Conservation (phyloP, 2,888 invertebrate species). For the Chymomyza fuscimana region DNA sequence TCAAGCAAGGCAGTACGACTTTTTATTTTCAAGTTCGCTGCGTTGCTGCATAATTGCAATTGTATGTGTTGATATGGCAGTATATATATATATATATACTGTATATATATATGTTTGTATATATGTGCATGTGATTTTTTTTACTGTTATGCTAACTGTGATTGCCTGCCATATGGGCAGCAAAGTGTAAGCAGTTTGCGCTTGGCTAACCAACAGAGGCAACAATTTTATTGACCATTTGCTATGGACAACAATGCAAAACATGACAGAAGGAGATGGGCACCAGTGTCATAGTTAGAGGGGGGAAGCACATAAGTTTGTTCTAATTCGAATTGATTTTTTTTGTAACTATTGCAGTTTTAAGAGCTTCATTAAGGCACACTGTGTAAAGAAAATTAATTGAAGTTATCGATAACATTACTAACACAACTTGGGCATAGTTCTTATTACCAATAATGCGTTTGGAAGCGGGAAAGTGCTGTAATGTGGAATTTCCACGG, state of each 20-base stretch:
- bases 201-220: conserved; percentile 44
- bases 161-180: conserved; percentile 51
- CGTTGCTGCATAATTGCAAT: conserved; percentile 55
- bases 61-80: conserved; percentile 5
- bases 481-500: no score
- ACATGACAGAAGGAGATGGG: conserved; percentile 19
- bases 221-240: conserved; percentile 60
- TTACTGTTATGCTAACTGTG: conserved; percentile 59
- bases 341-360: no score
- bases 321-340: no score
- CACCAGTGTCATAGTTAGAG: no score
- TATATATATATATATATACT: no score
- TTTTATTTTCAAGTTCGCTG: conserved; percentile 42
- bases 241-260: conserved; percentile 43
- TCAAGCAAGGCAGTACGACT: conserved; percentile 22
- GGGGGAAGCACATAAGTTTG: no score
- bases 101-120: neutral
- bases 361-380: no score
- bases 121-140: conserved; percentile 30
- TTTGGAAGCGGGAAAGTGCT: no score
- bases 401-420: no score
- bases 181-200: conserved; percentile 52
- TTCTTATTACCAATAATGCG: no score
- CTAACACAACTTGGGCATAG: no score
- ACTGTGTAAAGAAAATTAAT: no score